A percentile compares a stretch with the other conserved stretches of the same genome.
phyloP scores from a whole-genome alignment of 2,888 invertebrate species.

The Yponomeuta cagnagella region DNA sequence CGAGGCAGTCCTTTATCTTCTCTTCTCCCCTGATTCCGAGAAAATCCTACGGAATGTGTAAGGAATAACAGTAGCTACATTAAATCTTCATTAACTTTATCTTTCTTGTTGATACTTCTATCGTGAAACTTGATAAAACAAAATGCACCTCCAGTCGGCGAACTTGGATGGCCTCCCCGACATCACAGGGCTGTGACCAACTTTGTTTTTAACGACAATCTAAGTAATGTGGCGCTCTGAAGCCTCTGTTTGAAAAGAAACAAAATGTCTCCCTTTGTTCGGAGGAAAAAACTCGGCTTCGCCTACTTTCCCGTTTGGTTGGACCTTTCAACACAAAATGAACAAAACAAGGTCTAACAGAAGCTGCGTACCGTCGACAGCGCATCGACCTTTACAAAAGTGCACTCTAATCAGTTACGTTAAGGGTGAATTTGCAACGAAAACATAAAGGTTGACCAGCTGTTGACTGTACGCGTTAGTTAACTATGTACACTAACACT shows the following conservation, averaged over 20 bases:
- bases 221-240: background rate
- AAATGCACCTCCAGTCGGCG: background rate
- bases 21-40: no score
- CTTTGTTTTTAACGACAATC: conserved; percentile 1
- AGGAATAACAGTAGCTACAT: no score
- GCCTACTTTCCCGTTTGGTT: background rate
- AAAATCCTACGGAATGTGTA: no score
- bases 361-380: no score
- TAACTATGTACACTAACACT: no score
- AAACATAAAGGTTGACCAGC: no score
- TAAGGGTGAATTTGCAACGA: no score
- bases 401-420: no score
- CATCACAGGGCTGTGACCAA: background rate
- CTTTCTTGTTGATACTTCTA: background rate
- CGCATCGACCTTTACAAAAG: no score
- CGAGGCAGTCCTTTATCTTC: no score
- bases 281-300: background rate
- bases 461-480: no score
- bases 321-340: background rate
- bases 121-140: background rate
- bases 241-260: background rate
- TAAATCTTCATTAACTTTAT: background rate
- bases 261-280: background rate
- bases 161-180: background rate
- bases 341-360: no score